Percentiles rank a stretch among this genome's conserved stretches.
phyloP scores from a whole-genome alignment of 2,888 invertebrate species.

The Gastracanthus pulcherrimus region DNA sequence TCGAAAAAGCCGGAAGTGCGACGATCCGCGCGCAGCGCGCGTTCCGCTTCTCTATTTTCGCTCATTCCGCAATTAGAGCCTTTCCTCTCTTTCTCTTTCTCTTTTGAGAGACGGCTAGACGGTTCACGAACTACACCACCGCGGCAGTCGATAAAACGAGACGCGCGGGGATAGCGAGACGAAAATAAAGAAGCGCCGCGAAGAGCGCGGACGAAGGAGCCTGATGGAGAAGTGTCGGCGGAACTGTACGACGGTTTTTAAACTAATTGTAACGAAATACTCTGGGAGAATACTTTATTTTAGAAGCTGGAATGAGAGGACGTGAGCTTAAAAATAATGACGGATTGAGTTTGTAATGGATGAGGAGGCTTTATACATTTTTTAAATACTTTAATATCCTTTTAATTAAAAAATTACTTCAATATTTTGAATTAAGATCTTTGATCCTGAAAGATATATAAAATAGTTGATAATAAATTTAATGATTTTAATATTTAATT shows the following conservation, averaged over 20 bases:
- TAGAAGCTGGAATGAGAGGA: not conserved
- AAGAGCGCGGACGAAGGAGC: not conserved
- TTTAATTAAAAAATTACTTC: too few species aligned
- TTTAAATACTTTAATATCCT: too few species aligned
- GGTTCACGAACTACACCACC: not conserved
- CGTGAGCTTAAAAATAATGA: not conserved
- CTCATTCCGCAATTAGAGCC: constrained; percentile 47
- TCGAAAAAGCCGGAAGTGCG: constrained; percentile 50
- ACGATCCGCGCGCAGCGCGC: not conserved
- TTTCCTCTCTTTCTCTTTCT: not conserved
- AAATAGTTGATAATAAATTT: too few species aligned
- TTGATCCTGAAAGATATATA: too few species aligned
- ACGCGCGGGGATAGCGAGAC: constrained; percentile 15
- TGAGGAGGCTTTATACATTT: too few species aligned
- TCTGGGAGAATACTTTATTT: not conserved
- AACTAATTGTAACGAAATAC: not conserved
- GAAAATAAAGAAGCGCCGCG: constrained; percentile 47
- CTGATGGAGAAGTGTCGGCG: too few species aligned
- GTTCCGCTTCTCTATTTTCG: constrained; percentile 46
- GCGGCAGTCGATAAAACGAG: constrained; percentile 20
- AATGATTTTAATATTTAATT: too few species aligned
- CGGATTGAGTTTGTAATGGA: too few species aligned
- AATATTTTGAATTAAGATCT: too few species aligned
- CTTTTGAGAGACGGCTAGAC: constrained; percentile 11
- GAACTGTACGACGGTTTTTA: not conserved